A percentile compares a stretch with the other conserved stretches of the same genome.
phyloP scores from a whole-genome alignment of 2,888 invertebrate genomes.

The Folsomia candida region DNA sequence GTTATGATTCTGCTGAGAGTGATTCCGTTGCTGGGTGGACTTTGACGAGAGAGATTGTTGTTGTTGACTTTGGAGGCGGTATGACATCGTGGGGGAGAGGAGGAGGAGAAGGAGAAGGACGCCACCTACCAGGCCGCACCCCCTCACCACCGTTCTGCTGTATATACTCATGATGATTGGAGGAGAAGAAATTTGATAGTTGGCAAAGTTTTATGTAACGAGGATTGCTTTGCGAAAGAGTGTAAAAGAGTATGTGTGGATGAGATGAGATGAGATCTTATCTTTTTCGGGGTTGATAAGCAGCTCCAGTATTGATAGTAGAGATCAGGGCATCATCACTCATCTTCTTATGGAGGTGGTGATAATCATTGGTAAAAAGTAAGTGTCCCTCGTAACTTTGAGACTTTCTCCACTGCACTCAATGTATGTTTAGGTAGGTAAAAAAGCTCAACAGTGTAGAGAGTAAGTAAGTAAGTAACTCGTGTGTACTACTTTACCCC shows the following conservation, averaged over 20 bases:
- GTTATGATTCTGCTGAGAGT: neutral
- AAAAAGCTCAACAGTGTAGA: neutral
- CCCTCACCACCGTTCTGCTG: neutral
- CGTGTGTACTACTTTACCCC: neutral
- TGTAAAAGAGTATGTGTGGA: no score
- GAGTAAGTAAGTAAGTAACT: neutral
- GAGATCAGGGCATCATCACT: neutral
- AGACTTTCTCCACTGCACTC: neutral
- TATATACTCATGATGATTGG: slow-evolving; percentile 2
- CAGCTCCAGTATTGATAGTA: neutral
- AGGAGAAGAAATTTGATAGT: no score
- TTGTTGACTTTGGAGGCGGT: neutral
- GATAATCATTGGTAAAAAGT: neutral
- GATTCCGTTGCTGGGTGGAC: neutral
- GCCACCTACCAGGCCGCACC: neutral
- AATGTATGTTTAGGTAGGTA: neutral
- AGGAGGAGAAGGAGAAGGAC: neutral
- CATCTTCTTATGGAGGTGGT: neutral
- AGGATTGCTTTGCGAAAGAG: no score
- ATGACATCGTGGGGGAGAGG: neutral
- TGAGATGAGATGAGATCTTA: neutral
- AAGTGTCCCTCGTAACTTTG: neutral
- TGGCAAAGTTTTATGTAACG: no score
- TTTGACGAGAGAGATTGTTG: neutral
- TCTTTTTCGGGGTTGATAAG: neutral